Base-by-base conservation (phyloP, 1,140 invertebrate genomes). In the Drosophila funebris region DNA sequence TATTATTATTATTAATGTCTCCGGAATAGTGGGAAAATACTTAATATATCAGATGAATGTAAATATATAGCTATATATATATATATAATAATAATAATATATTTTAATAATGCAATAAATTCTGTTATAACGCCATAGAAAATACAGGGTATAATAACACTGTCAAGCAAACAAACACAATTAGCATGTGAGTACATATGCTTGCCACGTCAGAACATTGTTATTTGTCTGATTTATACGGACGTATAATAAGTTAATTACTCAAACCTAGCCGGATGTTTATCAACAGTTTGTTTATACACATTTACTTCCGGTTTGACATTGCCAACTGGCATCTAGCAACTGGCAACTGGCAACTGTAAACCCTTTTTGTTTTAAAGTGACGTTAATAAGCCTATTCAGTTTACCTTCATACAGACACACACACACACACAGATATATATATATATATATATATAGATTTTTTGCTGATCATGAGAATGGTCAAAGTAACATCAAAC, bases 401-500 rank as follows among this genome's bases (percentile, higher is more conserved):
- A 14, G 48, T 37, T 33, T 31, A 46, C 63, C 63, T 63, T 39
- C 58, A 13, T 14, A 39, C 39, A 43, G 37, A 39, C 18, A 64
- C 14, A 52, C 48, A 33, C 29, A n/a, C 27, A 5, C 48, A 27
- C 20, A 48, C 11, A 8, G 0, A 22, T 5, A 18, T 18, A 16
- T 53, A 11, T 37, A 5, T 9, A 33, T 33, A 18, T 33, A 33
- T 52, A 20, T 52, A 52, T 27, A 2, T 16, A 56, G 24, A 56
- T 46, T 72, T 82, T 88, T 75, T 76, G 75, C 78, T 88, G 83
- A 88, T 88, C 83, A 88, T 79, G 76, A 81, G 79, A 72, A 79
- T 73, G 83, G 83, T 88, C 83, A 88, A 88, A 88, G 78, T 88
- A 88, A 88, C 84, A 88, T 83, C 83, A 88, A 88, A 88, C 83